Evolutionary conservation across 2,113 vertebrate species (phyloP).

Genomic region (Dasyurus viverrinus): DNA sequence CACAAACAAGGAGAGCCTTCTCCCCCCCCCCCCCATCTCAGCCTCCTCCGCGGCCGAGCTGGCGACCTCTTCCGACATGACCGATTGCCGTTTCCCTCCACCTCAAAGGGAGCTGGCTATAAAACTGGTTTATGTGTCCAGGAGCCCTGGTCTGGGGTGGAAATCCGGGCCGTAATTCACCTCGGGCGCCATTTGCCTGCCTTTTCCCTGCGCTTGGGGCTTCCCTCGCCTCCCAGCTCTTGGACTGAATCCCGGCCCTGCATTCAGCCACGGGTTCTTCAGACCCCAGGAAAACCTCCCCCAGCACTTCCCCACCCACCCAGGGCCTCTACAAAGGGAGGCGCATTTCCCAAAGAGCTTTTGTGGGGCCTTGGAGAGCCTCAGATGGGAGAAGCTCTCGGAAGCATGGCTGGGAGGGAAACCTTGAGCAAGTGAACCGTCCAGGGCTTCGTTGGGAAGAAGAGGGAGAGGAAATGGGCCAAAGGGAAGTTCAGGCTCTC

Average conservation of each 20-base stretch:
- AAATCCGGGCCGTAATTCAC: constrained; percentile 72
- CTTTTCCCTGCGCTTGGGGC: constrained; percentile 61
- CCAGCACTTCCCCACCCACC: constrained; percentile 53
- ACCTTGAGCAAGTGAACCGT: constrained; percentile 10
- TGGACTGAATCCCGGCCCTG: constrained; percentile 50
- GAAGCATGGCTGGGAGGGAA: background rate
- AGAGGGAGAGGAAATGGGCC: background rate
- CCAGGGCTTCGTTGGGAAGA: constrained; percentile 34
- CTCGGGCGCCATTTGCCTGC: constrained; percentile 62
- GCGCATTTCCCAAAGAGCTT: constrained; percentile 22
- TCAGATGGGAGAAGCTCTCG: constrained; percentile 32
- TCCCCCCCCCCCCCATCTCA: constrained; percentile 17
- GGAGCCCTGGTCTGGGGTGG: constrained; percentile 62
- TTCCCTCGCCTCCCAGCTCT: constrained; percentile 62
- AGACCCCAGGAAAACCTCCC: constrained; percentile 44
- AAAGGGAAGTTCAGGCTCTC: constrained; percentile 3
- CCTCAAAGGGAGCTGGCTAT: constrained; percentile 71
- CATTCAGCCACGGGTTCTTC: constrained; percentile 42
- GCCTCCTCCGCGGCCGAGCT: constrained; percentile 51
- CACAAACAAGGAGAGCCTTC: constrained; percentile 18
- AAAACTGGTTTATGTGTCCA: constrained; percentile 72
- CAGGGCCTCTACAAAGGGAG: background rate
- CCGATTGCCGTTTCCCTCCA: constrained; percentile 64
- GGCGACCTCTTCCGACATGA: constrained; percentile 44
- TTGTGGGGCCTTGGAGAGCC: constrained; percentile 9